Conservation (phyloP, 92 coral and sea anemone genomes). For the Bergia puertoricense region DNA sequence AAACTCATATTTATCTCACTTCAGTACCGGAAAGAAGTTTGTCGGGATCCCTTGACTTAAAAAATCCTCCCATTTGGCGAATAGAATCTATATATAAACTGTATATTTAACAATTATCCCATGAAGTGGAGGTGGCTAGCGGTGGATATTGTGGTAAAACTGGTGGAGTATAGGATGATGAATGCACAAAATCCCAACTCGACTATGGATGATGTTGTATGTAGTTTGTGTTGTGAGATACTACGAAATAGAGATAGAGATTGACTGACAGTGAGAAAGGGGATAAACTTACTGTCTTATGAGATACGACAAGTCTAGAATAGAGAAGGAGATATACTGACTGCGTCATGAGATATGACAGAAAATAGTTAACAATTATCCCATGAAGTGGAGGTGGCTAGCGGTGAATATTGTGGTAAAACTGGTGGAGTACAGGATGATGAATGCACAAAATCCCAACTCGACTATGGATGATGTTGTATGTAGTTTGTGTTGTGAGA, state of each 20-base stretch:
- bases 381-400: too few species aligned
- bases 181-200: neutral
- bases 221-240: neutral
- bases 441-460: neutral
- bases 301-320: neutral
- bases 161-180: slow-evolving; percentile 38
- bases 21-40: too few species aligned
- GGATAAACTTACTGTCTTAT: too few species aligned
- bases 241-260: neutral
- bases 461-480: neutral
- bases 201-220: neutral
- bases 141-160: slow-evolving; percentile 1
- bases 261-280: neutral
- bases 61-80: too few species aligned
- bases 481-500: neutral
- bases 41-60: too few species aligned
- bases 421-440: slow-evolving; percentile 46
- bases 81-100: too few species aligned
- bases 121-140: too few species aligned
- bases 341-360: neutral
- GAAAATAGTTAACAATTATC: too few species aligned
- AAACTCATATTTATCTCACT: too few species aligned
- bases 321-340: too few species aligned
- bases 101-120: too few species aligned
- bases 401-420: neutral